Base-by-base conservation (phyloP, 92 coral and sea anemone genomes). In the Parazoanthus swiftii region DNA sequence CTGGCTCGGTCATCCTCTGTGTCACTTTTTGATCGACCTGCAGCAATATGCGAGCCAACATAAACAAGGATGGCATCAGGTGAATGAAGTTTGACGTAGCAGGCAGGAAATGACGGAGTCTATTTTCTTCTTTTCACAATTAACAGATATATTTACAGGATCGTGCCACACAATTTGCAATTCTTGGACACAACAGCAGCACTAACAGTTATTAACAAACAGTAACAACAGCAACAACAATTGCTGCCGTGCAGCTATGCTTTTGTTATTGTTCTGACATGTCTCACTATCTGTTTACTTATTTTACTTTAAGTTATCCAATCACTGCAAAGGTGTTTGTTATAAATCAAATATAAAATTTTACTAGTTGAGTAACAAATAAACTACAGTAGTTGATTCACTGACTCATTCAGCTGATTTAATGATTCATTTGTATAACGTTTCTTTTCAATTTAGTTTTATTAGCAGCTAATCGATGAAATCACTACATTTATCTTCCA, bases 11-110 rank as follows among this genome's bases (percentile, higher is more conserved):
- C 95, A 85, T 97, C 99, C 23, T 97, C 99, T 70, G 92, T 86
- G 89, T 97, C 99, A 89, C 98, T 97, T 89, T 95, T 97, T 76
- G 99, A 92, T 25, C 99, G 99, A 90, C 99, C 99, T 97, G 88
- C 23, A 26, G 44, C 10, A 26, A 6, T 79, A 26, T 25, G 29
- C 39, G 43, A 23, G 33, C 42, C n/a, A 77, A 21, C n/a, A 48
- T 26, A 79, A 76, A 37, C 51, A 18, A 76, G 4, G 58, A 42
- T 18, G 80, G 33, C 76, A 72, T 72, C 42, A 72, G 76, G 36
- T 26, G 76, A 26, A 72, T 11, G 16, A 51, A 13, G 58, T 2
- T 10, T 0, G 14, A 51, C 7, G 58, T 51, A 16, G 68, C 6
- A 21, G n/a, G 20, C 25, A 63, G 5, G 6, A 63, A 4, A 16